These are phyloP conservation scores for Bos indicus DNA, from an alignment of 2,113 vertebrate species.

Conservation along the genomic window DNA sequence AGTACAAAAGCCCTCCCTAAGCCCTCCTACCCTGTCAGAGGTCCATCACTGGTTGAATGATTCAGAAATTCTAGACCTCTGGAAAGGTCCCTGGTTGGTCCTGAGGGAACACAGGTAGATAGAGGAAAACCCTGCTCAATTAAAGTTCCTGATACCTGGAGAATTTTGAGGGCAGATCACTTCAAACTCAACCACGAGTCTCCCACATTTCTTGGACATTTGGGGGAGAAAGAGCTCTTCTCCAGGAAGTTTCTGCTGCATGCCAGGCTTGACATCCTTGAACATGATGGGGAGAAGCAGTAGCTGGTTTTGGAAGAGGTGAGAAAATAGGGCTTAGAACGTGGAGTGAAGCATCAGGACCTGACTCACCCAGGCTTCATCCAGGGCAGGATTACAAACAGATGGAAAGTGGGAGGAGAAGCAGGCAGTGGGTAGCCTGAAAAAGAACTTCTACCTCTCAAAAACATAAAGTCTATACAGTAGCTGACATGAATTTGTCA, in stretches of 20 bases:
- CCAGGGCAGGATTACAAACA: neutral
- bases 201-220: slow-evolving; percentile 85
- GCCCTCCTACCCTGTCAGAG: slow-evolving; percentile 9
- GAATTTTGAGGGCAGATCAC: slow-evolving; percentile 88
- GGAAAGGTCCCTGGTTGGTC: slow-evolving; percentile 40
- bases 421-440: neutral
- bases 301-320: neutral
- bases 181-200: slow-evolving; percentile 90
- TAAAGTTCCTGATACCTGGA: slow-evolving; percentile 78
- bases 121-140: slow-evolving; percentile 86
- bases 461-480: neutral
- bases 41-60: slow-evolving; percentile 5
- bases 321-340: neutral
- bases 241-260: slow-evolving; percentile 84
- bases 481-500: neutral
- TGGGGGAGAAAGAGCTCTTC: slow-evolving; percentile 91
- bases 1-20: slow-evolving; percentile 44
- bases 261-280: slow-evolving; percentile 87
- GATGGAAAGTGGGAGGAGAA: neutral
- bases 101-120: slow-evolving; percentile 7
- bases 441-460: neutral
- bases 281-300: slow-evolving; percentile 75
- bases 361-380: neutral
- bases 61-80: slow-evolving; percentile 31
- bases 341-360: neutral